Conservation (phyloP, 2,888 invertebrate genomes). For the Eumacrocentrus americanus region DNA sequence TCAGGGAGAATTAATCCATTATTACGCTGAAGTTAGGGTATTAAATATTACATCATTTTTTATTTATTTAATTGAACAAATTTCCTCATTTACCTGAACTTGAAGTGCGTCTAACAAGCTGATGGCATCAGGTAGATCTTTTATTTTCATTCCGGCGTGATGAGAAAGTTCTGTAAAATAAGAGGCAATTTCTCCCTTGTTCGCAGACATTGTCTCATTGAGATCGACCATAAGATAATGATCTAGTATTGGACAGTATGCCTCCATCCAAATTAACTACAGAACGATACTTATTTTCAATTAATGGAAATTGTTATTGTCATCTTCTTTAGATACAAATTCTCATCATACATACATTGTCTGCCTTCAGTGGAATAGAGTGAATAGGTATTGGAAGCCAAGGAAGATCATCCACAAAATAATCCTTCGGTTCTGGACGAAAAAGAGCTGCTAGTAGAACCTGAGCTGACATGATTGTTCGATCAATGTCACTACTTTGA, state of each 20-base stretch:
- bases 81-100: constrained; percentile 63
- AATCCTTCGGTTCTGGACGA: constrained; percentile 76
- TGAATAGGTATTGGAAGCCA: constrained; percentile 93
- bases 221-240: too few species aligned
- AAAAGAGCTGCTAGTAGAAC: constrained; percentile 76
- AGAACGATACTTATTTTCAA: too few species aligned
- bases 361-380: constrained; percentile 71
- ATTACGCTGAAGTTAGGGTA: constrained; percentile 61
- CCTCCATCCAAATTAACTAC: constrained; percentile 26
- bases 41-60: neutral
- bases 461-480: constrained; percentile 87
- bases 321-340: too few species aligned
- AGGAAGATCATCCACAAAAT: constrained; percentile 63
- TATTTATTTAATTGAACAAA: neutral
- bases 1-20: constrained; percentile 75
- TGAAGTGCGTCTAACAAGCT: constrained; percentile 74
- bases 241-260: constrained; percentile 67
- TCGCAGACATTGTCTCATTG: too few species aligned
- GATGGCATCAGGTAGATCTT: constrained; percentile 72
- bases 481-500: constrained; percentile 79
- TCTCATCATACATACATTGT: too few species aligned
- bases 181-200: constrained; percentile 65
- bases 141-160: constrained; percentile 65
- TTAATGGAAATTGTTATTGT: too few species aligned
- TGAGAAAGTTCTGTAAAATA: constrained; percentile 70